Base-by-base conservation (phyloP, 1,140 invertebrate species). In the Eupeodes corollae region DNA sequence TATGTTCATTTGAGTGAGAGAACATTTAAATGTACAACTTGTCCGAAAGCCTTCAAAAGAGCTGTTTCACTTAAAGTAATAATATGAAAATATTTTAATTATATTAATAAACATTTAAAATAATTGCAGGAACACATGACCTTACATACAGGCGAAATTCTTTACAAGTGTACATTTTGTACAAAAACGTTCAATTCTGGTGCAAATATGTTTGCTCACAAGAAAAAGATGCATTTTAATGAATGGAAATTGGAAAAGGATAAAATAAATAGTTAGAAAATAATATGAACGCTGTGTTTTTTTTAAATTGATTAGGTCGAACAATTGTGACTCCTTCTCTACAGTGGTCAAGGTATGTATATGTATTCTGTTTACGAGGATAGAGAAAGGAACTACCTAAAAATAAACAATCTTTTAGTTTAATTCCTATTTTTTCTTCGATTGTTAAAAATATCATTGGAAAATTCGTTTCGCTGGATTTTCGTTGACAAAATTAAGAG, bases 201-300 rank as follows among this genome's bases (percentile, higher is more conserved):
- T 16, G 60, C 64, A 11, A 67, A 67, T 42, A 65, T 67, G 62
- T 59, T 65, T 40, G 58, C 63, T 14, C 65, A 67, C 53, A 60
- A 62, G 33, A 65, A 63, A 49, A 63, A 65, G 44, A 56, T 61
- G 49, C 65, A 67, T 52, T 57, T 60, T 0, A 56, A 56, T n/a
- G 64, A 67, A 14, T 67, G 57, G 55, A 26, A 26, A 26, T 5
- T 26, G 21, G 21, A 26, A 8, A 26, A 26, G 8, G 21, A 26
- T 26, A 26, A 26, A 8, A 26, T 5, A 5, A 26, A 26, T 26
- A 26, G 8, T 3, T 5, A 26, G 21, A 26, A 26, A 26, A 26
- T 26, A 8, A 26, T 26, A 26, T 5, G 21, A 26, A 26, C 3
- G 21, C 3, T 8, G n/a, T 26, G 21, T 26, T 26, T 26, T 26